These are phyloP conservation scores for Aphelinus atriplicis DNA, from an alignment of 1,140 invertebrate species.

Conservation along the genomic window DNA sequence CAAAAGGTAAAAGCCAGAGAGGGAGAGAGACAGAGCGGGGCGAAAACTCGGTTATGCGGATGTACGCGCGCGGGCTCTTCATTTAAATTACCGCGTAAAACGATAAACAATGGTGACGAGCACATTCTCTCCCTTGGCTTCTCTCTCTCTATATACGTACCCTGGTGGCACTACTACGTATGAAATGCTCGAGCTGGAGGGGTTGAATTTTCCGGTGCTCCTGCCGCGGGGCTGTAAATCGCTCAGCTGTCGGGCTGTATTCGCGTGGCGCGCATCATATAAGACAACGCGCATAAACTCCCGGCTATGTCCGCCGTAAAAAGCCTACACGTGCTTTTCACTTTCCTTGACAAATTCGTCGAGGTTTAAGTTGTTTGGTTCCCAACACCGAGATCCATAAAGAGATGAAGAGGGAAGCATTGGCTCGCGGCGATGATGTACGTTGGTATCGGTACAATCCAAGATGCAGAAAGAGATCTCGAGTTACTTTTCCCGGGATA, in stretches of 20 bases:
- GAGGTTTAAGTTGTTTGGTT: too few relatives aligned
- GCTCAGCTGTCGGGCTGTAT: conserved; percentile 53
- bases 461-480: too few relatives aligned
- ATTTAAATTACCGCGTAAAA: conserved; percentile 59
- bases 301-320: conserved; percentile 23
- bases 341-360: not conserved
- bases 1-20: not conserved
- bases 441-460: too few relatives aligned
- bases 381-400: too few relatives aligned
- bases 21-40: too few relatives aligned
- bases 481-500: too few relatives aligned
- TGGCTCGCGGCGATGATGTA: too few relatives aligned
- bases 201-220: conserved; percentile 16
- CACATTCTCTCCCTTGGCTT: conserved; percentile 11
- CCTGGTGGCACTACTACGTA: too few relatives aligned
- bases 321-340: conserved; percentile 1
- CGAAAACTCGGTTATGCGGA: conserved; percentile 24
- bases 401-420: too few relatives aligned
- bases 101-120: conserved; percentile 52
- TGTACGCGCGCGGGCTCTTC: conserved; percentile 47
- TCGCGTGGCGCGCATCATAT: conserved; percentile 50
- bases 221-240: conserved; percentile 44
- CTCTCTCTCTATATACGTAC: not conserved
- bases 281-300: conserved; percentile 46
- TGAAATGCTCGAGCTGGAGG: too few relatives aligned